Evolutionary conservation across 2,113 vertebrate species (phyloP), one percentile per base, ranked within the genome.

Genomic region (Gambusia affinis): DNA sequence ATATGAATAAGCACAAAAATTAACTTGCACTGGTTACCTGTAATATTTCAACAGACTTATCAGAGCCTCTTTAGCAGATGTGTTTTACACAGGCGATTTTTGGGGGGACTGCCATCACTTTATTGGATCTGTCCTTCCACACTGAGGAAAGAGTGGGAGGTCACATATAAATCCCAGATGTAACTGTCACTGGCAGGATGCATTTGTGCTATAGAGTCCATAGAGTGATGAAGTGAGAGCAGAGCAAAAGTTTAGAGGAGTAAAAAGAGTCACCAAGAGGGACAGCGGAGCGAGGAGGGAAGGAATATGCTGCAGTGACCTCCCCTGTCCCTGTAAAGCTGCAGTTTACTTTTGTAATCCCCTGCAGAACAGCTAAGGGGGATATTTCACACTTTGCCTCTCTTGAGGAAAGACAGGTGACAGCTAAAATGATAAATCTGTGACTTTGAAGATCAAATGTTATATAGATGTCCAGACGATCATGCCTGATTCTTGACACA

Each of bases 261-360:
- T 66, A 10, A 35, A 75, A 64, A 47, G 47, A 42, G 60, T 47
- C 39, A 77, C n/a, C 4, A 39, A 67, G 60, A 35, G 73, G 68
- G 42, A 64, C 1, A 63, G 27, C 24, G 54, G 5, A 8, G 31
- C 27, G 11, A 33, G 24, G 37, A 17, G 6, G 15, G 29, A 2
- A 12, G 17, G 35, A 28, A 14, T 15, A 12, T 62, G 44, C 61
- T 61, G 44, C 17, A 71, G 30, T 92, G 85, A 92, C 89, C 80
- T 87, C 74, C 80, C 39, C 76, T 84, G 85, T 82, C 79, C 74
- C 79, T 12, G 73, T 63, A 70, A 92, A 87, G 79, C 84, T 89
- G 85, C 80, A 81, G 79, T 92, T 91, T 91, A 86, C 87, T 88
- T 87, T 77, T 69, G 73, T 89, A 86, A 91, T 89, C 85, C 80